Evolutionary conservation across 92 coral and sea anemone species (phyloP), one percentile per base, ranked within the genome.

Genomic region (Epizoanthus illoricatus): DNA sequence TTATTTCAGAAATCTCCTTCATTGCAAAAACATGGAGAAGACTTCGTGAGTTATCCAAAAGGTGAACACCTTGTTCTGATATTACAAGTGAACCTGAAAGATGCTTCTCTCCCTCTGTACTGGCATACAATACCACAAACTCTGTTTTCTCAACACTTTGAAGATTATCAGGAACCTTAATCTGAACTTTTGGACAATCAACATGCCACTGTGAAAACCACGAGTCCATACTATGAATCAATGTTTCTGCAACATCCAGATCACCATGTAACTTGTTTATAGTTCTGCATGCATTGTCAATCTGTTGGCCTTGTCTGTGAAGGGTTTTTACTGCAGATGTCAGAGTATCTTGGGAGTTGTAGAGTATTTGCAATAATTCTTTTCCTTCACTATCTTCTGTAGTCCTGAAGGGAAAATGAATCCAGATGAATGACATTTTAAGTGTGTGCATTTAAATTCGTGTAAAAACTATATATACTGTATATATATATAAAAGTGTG

Each of bases 251-350:
- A 4, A 97, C 90, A 58, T 87, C 88, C 63, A 97, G 87, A 69
- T 97, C 94, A 71, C 87, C 94, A 76, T 97, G 99, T 69, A 97
- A 83, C 80, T 83, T 94, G 89, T 94, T 97, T 94, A 94, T 97
- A 69, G 92, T 91, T 63, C 85, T 24, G 19, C 98, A 93, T 23
- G 98, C 91, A 20, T 81, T 76, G 74, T 93, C 97, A 39, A 97
- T 86, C 68, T 97, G 99, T 61, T 97, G 94, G 52, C 99, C 99
- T 87, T 97, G 99, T 54, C 79, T 74, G 66, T 84, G 88, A 60
- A 97, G 82, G 36, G 92, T 84, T 84, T 73, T 87, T 45, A 93
- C 89, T 19, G 98, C 90, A 15, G 90, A 70, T 16, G 89, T 72
- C 64, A 97, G 92, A 47, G 95, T 88, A 40, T 79, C 81, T 70